A percentile compares a stretch with the other conserved stretches of the same genome.
Conservation (phyloP, 2,113 vertebrate species). For the Buteo buteo region DNA sequence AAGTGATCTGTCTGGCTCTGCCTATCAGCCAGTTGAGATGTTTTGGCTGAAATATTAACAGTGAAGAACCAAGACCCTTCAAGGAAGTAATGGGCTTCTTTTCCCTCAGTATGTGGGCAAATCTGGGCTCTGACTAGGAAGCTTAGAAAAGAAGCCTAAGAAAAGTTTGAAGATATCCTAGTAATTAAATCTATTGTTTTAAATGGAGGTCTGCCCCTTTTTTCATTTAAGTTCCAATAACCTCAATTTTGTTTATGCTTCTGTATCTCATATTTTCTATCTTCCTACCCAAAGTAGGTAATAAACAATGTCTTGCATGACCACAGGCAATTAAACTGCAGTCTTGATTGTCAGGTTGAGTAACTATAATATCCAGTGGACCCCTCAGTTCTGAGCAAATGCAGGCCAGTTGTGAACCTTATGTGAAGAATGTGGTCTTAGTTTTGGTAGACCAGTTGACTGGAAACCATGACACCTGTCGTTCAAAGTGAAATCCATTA, state of each 20-base stretch:
- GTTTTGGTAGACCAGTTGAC: background rate
- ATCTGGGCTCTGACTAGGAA: background rate
- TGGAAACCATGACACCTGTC: background rate
- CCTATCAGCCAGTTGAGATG: background rate
- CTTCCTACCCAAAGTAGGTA: background rate
- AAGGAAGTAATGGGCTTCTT: background rate
- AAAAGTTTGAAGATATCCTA: background rate
- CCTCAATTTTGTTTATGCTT: background rate
- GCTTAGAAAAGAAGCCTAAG: background rate
- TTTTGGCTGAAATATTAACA: background rate
- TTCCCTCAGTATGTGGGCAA: background rate
- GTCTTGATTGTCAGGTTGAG: background rate
- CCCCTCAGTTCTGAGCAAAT: background rate
- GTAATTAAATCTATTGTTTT: background rate
- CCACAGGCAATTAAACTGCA: background rate
- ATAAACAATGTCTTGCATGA: background rate
- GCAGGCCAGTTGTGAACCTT: background rate
- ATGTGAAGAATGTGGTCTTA: background rate
- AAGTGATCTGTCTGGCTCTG: background rate
- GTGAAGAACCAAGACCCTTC: background rate
- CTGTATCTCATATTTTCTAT: background rate
- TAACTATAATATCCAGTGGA: background rate
- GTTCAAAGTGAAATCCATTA: background rate
- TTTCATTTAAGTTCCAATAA: background rate
- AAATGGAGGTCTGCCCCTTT: background rate